These are phyloP conservation scores for Sycophila texana DNA, from an alignment of 2,888 invertebrate genomes.

Conservation along the genomic window DNA sequence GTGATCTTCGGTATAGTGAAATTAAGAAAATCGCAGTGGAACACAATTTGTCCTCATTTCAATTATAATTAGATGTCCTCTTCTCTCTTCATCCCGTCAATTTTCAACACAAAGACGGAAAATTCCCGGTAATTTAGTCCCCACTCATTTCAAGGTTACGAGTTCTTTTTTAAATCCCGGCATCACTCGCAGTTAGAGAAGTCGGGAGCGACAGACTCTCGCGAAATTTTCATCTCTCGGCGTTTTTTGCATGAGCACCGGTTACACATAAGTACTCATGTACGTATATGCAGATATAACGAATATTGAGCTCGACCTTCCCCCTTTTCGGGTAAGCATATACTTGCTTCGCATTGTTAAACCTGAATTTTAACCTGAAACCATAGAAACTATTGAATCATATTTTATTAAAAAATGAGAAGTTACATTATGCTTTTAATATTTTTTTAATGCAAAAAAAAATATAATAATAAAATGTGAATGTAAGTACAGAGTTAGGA, in stretches of 20 bases:
- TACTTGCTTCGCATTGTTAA: too few relatives aligned
- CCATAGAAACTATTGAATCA: not conserved
- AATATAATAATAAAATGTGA: not conserved
- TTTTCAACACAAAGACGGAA: conserved; percentile 24
- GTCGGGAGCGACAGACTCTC: conserved; percentile 1
- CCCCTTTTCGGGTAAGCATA: too few relatives aligned
- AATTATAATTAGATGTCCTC: conserved; percentile 31
- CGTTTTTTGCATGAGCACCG: not conserved
- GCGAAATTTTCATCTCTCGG: not conserved
- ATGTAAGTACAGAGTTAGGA: not conserved
- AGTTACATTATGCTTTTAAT: too few relatives aligned
- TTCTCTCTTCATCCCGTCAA: conserved; percentile 17
- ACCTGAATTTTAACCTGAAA: not conserved
- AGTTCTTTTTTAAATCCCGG: conserved; percentile 11
- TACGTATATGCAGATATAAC: not conserved
- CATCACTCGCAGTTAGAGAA: not conserved
- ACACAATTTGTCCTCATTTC: not conserved
- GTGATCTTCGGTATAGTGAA: not conserved
- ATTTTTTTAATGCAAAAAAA: not conserved
- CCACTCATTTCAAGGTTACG: not conserved
- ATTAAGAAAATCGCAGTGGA: conserved; percentile 13
- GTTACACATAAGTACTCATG: not conserved
- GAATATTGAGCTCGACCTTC: not conserved
- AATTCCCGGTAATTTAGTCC: conserved; percentile 27
- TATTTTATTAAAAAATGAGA: not conserved